phyloP scores from a whole-genome alignment of 2,888 invertebrate genomes.

The Melanchra persicariae region DNA sequence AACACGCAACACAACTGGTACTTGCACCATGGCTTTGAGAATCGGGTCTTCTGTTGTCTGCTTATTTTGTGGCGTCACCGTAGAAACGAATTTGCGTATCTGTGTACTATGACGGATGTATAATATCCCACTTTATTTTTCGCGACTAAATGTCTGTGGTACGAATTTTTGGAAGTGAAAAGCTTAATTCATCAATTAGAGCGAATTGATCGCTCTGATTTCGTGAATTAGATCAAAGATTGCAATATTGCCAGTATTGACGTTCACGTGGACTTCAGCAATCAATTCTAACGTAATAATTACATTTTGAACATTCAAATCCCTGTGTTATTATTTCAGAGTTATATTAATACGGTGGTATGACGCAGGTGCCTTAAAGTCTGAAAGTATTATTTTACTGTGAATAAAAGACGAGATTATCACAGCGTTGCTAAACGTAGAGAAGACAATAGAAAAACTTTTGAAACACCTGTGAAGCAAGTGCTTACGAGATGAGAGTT shows the following conservation, averaged over 20 bases:
- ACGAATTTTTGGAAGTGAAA: neutral
- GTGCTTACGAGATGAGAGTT: constrained; percentile 9
- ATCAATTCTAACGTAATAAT: neutral
- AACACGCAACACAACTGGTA: constrained; percentile 4
- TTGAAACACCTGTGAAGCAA: constrained; percentile 38
- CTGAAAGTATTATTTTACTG: neutral
- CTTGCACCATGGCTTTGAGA: neutral
- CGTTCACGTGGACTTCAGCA: neutral
- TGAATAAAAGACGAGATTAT: constrained; percentile 23
- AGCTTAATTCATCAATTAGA: neutral
- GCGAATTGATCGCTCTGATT: neutral
- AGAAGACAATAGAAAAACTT: constrained; percentile 35
- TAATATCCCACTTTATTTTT: constrained; percentile 1
- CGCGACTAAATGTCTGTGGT: neutral
- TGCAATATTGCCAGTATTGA: neutral
- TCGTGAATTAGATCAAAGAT: neutral
- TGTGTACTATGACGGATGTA: constrained; percentile 7
- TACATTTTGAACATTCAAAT: constrained; percentile 14
- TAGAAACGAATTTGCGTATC: constrained; percentile 19
- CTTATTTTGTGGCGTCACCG: neutral
- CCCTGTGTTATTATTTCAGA: neutral
- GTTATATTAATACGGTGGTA: neutral
- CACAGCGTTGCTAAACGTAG: constrained; percentile 11
- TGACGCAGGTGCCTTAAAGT: neutral
- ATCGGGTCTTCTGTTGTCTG: constrained; percentile 19